Evolutionary conservation across 1,140 invertebrate genomes (phyloP).

Genomic region (Neodiprion pinetum): DNA sequence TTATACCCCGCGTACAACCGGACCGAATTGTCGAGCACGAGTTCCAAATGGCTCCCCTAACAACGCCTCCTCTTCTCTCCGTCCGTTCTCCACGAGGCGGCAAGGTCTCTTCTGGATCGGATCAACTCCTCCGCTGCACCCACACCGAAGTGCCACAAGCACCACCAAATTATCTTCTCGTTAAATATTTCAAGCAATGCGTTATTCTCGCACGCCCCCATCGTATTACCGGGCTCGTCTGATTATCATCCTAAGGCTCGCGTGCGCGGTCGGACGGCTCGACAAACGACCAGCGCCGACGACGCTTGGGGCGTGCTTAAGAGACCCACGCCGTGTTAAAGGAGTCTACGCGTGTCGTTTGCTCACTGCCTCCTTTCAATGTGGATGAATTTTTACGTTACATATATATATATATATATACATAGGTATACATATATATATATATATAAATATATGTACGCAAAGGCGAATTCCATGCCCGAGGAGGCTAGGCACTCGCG

Average conservation of each 20-base stretch:
- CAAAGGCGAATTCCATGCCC: too few species aligned
- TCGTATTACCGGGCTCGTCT: conserved; percentile 42
- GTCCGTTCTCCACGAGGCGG: too few species aligned
- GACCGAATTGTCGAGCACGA: too few species aligned
- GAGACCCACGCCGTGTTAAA: background rate
- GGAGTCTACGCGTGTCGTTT: background rate
- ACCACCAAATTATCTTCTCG: conserved; percentile 51
- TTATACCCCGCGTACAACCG: too few species aligned
- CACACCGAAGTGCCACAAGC: conserved; percentile 30
- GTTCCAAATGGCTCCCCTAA: too few species aligned
- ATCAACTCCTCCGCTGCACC: conserved; percentile 25
- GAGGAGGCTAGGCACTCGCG: too few species aligned
- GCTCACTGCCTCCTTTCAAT: background rate
- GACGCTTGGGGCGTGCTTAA: conserved; percentile 7
- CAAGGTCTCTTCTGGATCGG: background rate
- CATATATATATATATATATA: too few species aligned
- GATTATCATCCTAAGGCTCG: conserved; percentile 48
- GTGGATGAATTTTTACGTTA: too few species aligned
- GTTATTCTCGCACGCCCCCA: conserved; percentile 54
- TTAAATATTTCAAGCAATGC: conserved; percentile 53
- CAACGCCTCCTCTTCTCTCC: too few species aligned
- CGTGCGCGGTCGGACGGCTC: conserved; percentile 28
- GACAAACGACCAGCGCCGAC: conserved; percentile 29
- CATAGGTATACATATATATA: too few species aligned
- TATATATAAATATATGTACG: too few species aligned